Evolutionary conservation across 2,113 vertebrate genomes (phyloP).

Genomic region (Alethe diademata): DNA sequence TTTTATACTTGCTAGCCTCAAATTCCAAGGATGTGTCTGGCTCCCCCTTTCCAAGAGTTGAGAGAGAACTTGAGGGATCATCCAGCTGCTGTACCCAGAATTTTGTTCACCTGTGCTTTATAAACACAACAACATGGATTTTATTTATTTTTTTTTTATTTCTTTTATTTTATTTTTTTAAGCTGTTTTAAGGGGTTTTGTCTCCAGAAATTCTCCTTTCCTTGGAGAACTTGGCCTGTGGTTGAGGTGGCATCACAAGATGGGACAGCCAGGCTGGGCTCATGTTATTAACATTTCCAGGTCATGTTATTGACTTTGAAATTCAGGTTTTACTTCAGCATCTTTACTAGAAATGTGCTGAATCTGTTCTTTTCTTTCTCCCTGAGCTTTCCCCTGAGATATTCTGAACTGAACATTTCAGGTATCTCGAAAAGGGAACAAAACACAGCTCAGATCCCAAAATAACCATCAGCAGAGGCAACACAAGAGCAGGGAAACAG

Average conservation of each 20-base stretch:
- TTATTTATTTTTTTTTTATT: too few species aligned
- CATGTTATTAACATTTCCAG: not conserved
- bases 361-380: accelerated
- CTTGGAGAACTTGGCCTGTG: not conserved
- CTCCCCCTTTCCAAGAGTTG: not conserved
- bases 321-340: not conserved
- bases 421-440: not conserved
- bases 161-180: too few species aligned
- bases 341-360: not conserved
- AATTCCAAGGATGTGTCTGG: too few species aligned
- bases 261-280: not conserved
- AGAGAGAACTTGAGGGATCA: not conserved
- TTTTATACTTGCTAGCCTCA: not conserved
- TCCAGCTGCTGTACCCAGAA: not conserved
- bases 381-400: not conserved
- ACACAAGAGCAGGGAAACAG: not conserved
- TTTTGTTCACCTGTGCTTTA: not conserved
- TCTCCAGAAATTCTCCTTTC: not conserved
- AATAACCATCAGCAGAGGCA: not conserved
- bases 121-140: not conserved
- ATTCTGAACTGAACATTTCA: not conserved
- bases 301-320: not conserved
- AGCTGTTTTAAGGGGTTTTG: accelerated
- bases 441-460: not conserved
- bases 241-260: not conserved